Base-by-base conservation (phyloP, 1,140 invertebrate species). In the Sycophila sp. region DNA sequence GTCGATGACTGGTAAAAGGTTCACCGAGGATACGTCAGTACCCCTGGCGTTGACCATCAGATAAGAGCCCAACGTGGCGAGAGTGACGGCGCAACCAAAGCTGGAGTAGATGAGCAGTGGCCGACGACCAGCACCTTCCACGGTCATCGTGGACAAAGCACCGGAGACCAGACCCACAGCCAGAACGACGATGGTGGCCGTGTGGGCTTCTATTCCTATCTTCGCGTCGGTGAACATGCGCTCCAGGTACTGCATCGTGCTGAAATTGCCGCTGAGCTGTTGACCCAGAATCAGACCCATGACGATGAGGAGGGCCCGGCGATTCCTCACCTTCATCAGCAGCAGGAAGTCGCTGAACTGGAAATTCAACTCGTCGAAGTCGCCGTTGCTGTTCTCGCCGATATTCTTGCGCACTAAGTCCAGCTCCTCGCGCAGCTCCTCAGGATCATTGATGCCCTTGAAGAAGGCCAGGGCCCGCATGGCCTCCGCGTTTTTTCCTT, bases 251-350 rank as follows among this genome's bases (percentile, higher is more conserved):
- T 93, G 91, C 81, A 93, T 93, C 10, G 94, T 90, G 2, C 91
- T 92, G 66, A 93, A 93, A 55, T 92, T 93, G 0, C 94, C 92
- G 62, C 91, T 93, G 26, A 94, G 87, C 76, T 94, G 92, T 78
- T 95, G 94, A 4, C 93, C 91, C 1, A 91, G 84, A 71, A 94
- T 91, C 49, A 95, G 84, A 6, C 89, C 88, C 38, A 93, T 76
- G 19, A 91, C 87, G 42, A 94, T 91, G 2, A 90, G 80, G 7
- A 95, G 81, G 1, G 91, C 92, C 69, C 87, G 89, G 36, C 89
- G 84, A 78, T 93, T 92, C 10, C 86, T 89, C 13, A 26, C 0
- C 6, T 85, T 83, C 0, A 87, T 42, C 2, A 80, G 28, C 11
- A 85, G 28, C 40, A 75, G 68, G 71, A 90, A 88, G 30, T 72